Evolutionary conservation across 2,888 invertebrate species (phyloP).

Genomic region (Drosophila fungiperda): DNA sequence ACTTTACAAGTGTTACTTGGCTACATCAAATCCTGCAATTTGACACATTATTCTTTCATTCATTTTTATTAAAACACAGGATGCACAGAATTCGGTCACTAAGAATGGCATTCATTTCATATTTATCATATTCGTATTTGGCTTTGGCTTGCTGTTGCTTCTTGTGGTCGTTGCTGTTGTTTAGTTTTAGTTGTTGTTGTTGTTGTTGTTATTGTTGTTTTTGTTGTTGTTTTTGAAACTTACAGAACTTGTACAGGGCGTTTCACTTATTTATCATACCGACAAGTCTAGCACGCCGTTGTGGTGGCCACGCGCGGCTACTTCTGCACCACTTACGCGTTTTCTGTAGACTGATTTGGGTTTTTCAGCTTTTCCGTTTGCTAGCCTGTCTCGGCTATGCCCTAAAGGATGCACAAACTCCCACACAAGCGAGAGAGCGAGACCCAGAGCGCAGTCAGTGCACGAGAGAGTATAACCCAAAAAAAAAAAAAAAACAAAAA

Average conservation of each 20-base stretch:
- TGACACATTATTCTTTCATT: conserved; percentile 22
- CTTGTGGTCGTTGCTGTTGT: conserved; percentile 28
- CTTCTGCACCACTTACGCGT: conserved; percentile 86
- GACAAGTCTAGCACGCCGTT: conserved; percentile 86
- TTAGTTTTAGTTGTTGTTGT: conserved; percentile 34
- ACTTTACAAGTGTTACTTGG: conserved; percentile 61
- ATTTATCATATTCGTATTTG: conserved; percentile 42
- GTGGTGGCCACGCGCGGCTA: conserved; percentile 85
- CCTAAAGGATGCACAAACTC: conserved; percentile 69
- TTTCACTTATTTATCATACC: conserved; percentile 86
- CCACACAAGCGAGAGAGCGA: conserved; percentile 42
- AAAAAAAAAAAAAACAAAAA: conserved; percentile 43
- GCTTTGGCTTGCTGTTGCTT: conserved; percentile 53
- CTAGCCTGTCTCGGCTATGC: conserved; percentile 57
- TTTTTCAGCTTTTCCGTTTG: conserved; percentile 79
- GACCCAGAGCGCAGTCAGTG: conserved; percentile 38
- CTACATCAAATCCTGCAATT: conserved; percentile 57
- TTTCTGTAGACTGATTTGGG: conserved; percentile 85
- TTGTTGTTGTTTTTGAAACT: conserved; percentile 74
- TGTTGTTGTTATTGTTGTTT: conserved; percentile 46
- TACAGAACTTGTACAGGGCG: conserved; percentile 86
- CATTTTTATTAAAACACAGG: conserved; percentile 35
- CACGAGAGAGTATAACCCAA: conserved; percentile 42
- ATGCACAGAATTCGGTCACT: conserved; percentile 48
- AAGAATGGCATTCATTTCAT: conserved; percentile 63